Percentiles rank a stretch among this genome's conserved stretches.
Conservation (phyloP, 35 echinoderm and acorn worm genomes). For the Lytechinus variegatus region DNA sequence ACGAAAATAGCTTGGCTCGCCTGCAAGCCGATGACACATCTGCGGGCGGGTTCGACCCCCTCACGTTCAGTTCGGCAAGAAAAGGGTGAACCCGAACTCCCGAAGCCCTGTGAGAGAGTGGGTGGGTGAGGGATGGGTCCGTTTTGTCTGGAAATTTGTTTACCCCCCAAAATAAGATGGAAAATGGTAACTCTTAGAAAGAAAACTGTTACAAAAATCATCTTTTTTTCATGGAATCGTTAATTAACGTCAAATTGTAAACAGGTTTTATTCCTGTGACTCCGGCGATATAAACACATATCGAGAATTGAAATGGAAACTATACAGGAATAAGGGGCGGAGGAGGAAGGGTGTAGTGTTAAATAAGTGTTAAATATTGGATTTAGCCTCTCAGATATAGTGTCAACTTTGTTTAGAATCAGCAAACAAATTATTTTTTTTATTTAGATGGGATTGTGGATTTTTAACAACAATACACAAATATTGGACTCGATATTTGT, state of each 20-base stretch:
- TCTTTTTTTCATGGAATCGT: background rate
- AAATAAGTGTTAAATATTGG: background rate
- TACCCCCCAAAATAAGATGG: background rate
- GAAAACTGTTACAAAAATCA: too few relatives aligned
- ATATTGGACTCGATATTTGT: too few relatives aligned
- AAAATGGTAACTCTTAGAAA: background rate
- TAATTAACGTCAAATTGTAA: background rate
- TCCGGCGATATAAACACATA: background rate
- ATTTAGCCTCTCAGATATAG: too few relatives aligned
- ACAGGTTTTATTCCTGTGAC: background rate
- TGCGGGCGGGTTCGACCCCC: slow-evolving; percentile 12
- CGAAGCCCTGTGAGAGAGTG: background rate
- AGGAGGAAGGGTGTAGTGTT: background rate
- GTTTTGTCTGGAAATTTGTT: background rate
- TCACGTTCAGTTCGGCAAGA: background rate
- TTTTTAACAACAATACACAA: too few relatives aligned
- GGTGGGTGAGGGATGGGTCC: background rate
- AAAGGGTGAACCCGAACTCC: background rate
- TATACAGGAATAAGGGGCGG: background rate
- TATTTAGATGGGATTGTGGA: too few relatives aligned
- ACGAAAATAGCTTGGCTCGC: background rate
- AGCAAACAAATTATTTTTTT: too few relatives aligned
- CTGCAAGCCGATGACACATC: background rate
- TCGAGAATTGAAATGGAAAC: background rate
- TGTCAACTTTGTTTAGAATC: too few relatives aligned